These are phyloP conservation scores for Ameiurus melas DNA, from an alignment of 2,113 vertebrate species.

Conservation along the genomic window DNA sequence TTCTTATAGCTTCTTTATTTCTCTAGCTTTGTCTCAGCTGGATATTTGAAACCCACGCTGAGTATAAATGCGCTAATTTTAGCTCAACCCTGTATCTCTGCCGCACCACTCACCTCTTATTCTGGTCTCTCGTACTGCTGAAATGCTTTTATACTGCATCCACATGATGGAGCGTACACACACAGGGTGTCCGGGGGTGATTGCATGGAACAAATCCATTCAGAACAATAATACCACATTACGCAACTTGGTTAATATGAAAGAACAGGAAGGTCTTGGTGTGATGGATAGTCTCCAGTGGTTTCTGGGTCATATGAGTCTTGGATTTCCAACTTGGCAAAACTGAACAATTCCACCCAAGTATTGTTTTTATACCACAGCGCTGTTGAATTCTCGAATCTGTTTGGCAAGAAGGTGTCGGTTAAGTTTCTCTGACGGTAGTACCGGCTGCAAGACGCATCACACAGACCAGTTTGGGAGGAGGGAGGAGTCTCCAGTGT, in stretches of 20 bases:
- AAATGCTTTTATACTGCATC: constrained; percentile 48
- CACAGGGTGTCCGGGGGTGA: background rate
- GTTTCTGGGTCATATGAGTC: constrained; percentile 13
- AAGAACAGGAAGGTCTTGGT: constrained; percentile 24
- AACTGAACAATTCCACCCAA: constrained; percentile 3
- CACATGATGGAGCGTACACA: background rate
- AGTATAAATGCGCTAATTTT: constrained; percentile 59
- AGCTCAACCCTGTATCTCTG: constrained; percentile 32
- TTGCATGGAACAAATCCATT: constrained; percentile 23
- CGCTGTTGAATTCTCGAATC: background rate
- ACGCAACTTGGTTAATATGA: constrained; percentile 33
- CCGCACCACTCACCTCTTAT: background rate
- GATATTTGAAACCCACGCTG: constrained; percentile 53
- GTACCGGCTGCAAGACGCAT: background rate
- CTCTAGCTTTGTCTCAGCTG: constrained; percentile 58
- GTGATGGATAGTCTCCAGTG: constrained; percentile 35
- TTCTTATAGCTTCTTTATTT: constrained; percentile 30
- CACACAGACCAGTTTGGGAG: background rate
- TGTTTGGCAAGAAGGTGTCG: background rate
- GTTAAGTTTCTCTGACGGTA: background rate
- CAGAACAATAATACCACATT: constrained; percentile 26
- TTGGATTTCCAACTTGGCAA: background rate
- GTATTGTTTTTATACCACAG: background rate
- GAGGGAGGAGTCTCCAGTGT: background rate
- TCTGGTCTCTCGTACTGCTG: background rate